phyloP scores from a whole-genome alignment of 2,113 vertebrate species.

The Lethenteron camtschaticum region DNA sequence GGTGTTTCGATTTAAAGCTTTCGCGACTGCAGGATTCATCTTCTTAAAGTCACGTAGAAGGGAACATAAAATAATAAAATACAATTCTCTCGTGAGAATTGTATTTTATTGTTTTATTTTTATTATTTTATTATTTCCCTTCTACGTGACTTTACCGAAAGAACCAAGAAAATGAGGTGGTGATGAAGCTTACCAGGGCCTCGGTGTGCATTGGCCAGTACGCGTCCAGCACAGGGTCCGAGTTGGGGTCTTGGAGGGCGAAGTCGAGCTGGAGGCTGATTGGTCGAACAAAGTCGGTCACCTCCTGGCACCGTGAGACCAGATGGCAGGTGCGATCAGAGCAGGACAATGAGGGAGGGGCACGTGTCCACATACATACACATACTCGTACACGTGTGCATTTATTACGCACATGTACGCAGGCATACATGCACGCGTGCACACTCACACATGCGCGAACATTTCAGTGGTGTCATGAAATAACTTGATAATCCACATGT shows the following conservation, averaged over 20 bases:
- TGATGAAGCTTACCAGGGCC: constrained; percentile 28
- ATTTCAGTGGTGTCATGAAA: too few species aligned
- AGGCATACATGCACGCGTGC: background rate
- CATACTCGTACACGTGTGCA: background rate
- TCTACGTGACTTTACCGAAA: too few species aligned
- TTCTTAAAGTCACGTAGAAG: too few species aligned
- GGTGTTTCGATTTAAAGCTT: too few species aligned
- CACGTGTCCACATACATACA: background rate
- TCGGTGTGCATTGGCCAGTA: constrained; percentile 55
- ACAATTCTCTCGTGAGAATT: too few species aligned
- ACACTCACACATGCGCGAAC: background rate
- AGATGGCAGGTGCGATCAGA: background rate
- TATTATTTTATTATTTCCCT: too few species aligned
- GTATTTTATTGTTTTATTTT: too few species aligned
- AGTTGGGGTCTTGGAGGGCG: constrained; percentile 26
- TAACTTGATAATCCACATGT: too few species aligned
- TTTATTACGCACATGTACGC: background rate
- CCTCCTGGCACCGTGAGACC: constrained; percentile 30
- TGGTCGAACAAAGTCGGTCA: constrained; percentile 66
- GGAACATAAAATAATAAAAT: too few species aligned
- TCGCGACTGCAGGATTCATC: too few species aligned
- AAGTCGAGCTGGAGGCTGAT: constrained; percentile 53
- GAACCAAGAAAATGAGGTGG: too few species aligned
- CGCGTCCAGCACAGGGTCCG: constrained; percentile 44
- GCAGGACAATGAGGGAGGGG: background rate